phyloP scores from a whole-genome alignment of 2,797 vertebrate genomes.

The Trichosurus vulpecula region DNA sequence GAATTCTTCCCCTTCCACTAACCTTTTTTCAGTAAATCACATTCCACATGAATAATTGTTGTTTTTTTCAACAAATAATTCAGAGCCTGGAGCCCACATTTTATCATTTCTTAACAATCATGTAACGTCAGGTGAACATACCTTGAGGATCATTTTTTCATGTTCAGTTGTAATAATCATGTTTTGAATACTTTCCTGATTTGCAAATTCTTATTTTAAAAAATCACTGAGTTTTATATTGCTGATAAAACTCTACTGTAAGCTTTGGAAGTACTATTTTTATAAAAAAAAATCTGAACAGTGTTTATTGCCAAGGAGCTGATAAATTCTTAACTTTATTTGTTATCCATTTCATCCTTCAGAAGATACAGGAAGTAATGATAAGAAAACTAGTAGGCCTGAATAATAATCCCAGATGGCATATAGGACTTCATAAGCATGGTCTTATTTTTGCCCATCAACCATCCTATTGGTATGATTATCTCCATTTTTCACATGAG shows the following conservation, averaged over 20 bases:
- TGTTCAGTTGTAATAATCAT: neutral
- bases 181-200: neutral
- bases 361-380: too few relatives aligned
- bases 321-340: too few relatives aligned
- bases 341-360: too few relatives aligned
- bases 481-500: neutral
- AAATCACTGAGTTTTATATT: too few relatives aligned
- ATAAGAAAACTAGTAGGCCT: too few relatives aligned
- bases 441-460: too few relatives aligned
- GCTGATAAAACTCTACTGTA: neutral
- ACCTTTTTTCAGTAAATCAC: slow-evolving; percentile 41
- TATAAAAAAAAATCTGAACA: neutral
- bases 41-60: slow-evolving; percentile 30
- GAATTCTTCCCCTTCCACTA: slow-evolving; percentile 43
- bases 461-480: neutral
- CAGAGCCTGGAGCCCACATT: slow-evolving; percentile 4
- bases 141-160: neutral
- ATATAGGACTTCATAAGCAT: too few relatives aligned
- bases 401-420: too few relatives aligned
- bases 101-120: neutral
- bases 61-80: slow-evolving; percentile 5
- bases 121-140: slow-evolving; percentile 15
- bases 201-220: neutral
- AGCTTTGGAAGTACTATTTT: slow-evolving; percentile 2
- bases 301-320: neutral